Evolutionary conservation across 2,113 vertebrate genomes (phyloP), one percentile per base, ranked within the genome.

Genomic region (Dendropsophus ebraccatus): DNA sequence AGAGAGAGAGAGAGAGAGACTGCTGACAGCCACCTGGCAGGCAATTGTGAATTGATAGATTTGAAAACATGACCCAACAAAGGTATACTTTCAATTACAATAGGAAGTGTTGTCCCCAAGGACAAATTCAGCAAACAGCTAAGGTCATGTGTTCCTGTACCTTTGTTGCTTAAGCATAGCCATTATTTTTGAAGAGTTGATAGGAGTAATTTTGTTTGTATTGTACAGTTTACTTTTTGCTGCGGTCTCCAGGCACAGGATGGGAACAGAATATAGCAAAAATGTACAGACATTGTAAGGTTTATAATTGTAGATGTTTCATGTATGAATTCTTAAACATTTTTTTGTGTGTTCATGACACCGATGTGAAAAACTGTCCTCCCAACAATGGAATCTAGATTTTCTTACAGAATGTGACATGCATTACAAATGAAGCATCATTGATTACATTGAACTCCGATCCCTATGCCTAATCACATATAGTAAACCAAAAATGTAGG

Each of bases 151-250:
- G 47, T 5, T 0, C 50, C 82, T 79, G 23, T 56, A 37, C 49
- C 49, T 62, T 87, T 77, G 52, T 79, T 45, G 30, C n/a, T 41
- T 10, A 30, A 76, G 70, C 70, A 37, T 30, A 49, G 0, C 0
- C 5, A 89, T 62, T 74, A 86, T 87, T 56, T 85, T 79, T 82
- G 50, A 65, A 60, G 76, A 67, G 67, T 10, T 30, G 30, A 78
- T 78, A 78, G 32, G 75, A 78, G 54, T 70, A 52, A 52, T 50
- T 82, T 65, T 65, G 37, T 65, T 62, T 49, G 60, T 69, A 50
- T 69, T 69, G 60, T 70, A 52, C 45, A 69, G 62, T 82, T 58
- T 80, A 56, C 52, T 56, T 56, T 56, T 30, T 54, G 41, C 14
- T 5, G 50, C 9, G 10, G n/a, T 47, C 35, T 47, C 28, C 9